Evolutionary conservation across 2,113 vertebrate species (phyloP).

Genomic region (Phoenicopterus ruber): DNA sequence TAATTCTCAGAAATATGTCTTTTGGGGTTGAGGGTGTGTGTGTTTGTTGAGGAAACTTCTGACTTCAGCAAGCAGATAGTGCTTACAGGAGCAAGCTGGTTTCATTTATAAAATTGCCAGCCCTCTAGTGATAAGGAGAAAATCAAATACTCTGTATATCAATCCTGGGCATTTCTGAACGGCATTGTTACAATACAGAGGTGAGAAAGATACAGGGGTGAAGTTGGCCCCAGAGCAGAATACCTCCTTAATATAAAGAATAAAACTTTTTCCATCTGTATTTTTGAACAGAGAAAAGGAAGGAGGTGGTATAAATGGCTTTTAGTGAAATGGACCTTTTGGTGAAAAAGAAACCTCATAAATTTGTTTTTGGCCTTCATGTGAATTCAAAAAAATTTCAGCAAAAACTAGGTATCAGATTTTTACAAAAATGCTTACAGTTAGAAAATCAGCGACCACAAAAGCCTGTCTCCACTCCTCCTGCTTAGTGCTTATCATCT

Average conservation of each 20-base stretch:
- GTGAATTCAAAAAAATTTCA: neutral
- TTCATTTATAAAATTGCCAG: neutral
- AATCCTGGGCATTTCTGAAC: neutral
- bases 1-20: neutral
- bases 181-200: neutral
- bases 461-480: neutral
- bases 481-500: neutral
- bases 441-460: neutral
- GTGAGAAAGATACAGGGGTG: neutral
- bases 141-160: neutral
- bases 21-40: neutral
- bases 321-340: neutral
- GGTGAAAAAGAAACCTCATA: neutral
- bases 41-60: neutral
- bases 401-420: neutral
- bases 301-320: neutral
- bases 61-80: neutral
- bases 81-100: neutral
- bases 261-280: neutral
- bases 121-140: neutral
- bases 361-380: neutral
- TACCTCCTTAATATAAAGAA: neutral
- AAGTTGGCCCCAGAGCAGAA: neutral
- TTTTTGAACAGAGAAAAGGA: neutral
- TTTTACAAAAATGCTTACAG: neutral